Conservation (phyloP, 1,140 invertebrate species). For the Neoseiulus cucumeris region DNA sequence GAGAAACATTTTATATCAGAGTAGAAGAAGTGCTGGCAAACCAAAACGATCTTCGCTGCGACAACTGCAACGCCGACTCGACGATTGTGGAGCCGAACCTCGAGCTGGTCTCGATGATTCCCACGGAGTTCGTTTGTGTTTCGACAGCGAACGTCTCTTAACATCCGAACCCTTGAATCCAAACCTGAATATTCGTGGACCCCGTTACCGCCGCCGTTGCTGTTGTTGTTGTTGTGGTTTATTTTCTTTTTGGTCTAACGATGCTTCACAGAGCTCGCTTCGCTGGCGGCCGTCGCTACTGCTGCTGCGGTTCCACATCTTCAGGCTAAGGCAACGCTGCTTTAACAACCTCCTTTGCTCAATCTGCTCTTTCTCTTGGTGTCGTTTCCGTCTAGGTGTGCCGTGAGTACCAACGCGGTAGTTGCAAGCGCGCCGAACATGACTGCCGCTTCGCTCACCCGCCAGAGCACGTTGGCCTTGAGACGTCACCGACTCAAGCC, state of each 20-base stretch:
- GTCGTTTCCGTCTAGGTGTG: constrained; percentile 52
- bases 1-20: no score
- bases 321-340: constrained; percentile 13
- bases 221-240: not conserved
- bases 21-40: no score
- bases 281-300: not conserved
- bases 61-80: no score
- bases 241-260: not conserved
- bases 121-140: no score
- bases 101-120: no score
- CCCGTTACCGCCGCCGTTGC: no score
- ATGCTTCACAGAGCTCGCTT: not conserved
- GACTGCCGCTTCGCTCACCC: constrained; percentile 96
- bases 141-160: no score
- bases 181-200: no score
- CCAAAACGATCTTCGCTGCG: no score
- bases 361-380: constrained; percentile 13
- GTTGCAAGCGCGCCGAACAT: constrained; percentile 80
- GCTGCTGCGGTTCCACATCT: not conserved
- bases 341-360: constrained; percentile 28
- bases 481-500: constrained; percentile 31
- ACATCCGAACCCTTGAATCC: no score
- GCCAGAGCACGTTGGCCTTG: constrained; percentile 46
- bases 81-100: no score
- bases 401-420: constrained; percentile 91